A percentile compares a stretch with the other conserved stretches of the same genome.
Conservation (phyloP, 2,888 invertebrate genomes). For the Cephus runcator region DNA sequence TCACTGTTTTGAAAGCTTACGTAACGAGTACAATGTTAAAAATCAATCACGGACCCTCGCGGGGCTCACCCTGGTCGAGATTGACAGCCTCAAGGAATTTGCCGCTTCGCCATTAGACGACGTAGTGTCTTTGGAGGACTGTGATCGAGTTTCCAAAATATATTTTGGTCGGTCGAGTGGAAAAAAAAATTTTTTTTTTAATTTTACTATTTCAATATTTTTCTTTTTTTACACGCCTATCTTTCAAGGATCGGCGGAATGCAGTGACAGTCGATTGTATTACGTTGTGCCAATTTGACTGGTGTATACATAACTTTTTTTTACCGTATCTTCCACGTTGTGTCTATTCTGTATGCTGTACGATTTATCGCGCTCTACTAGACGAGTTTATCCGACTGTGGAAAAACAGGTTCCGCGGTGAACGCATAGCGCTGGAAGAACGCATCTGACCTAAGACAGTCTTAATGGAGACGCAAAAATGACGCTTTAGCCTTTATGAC, state of each 20-base stretch:
- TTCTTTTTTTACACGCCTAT: no score
- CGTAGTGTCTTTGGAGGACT: background rate
- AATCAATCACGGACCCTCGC: slow-evolving; percentile 1
- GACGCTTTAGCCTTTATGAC: background rate
- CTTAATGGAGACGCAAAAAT: background rate
- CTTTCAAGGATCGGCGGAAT: no score
- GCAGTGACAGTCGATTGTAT: no score
- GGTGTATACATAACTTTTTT: background rate
- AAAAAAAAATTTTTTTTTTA: background rate
- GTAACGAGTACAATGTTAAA: slow-evolving; percentile 4
- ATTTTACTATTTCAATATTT: background rate
- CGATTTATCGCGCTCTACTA: background rate
- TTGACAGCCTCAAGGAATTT: background rate
- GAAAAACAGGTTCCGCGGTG: background rate
- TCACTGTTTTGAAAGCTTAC: slow-evolving; percentile 7
- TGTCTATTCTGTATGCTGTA: background rate
- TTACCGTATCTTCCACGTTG: background rate
- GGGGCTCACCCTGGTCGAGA: background rate
- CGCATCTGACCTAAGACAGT: background rate
- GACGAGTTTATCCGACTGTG: background rate
- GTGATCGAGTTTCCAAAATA: background rate
- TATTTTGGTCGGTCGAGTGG: background rate
- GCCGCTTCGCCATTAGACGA: background rate
- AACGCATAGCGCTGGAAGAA: background rate
- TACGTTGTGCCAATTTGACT: no score